Base-by-base conservation (phyloP, 2,797 vertebrate genomes). In the Anguilla megastoma region DNA sequence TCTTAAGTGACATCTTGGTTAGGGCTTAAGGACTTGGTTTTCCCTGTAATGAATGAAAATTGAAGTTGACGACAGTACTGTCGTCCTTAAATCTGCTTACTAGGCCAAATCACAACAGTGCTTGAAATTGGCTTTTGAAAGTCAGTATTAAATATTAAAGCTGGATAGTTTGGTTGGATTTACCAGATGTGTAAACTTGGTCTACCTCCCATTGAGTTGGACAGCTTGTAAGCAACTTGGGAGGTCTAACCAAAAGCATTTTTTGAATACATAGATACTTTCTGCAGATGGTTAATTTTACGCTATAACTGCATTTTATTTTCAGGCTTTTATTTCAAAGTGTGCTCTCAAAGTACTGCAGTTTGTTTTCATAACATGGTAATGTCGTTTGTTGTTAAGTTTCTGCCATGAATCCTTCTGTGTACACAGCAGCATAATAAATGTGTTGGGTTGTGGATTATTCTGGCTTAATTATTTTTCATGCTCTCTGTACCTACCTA, bases 121-220 rank as follows among this genome's bases (percentile, higher is more conserved):
- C 36, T 24, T 48, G 18, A 48, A n/a, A 50, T 82, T 45, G 79
- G 21, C 45, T 48, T 82, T 82, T 36, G 33, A 76, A 76, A 76
- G 30, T 74, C 69, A 74, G 74, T 76, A 76, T 41, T 76, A 76
- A 76, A 41, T 76, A 76, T 50, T 82, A 82, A 82, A 82, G 6
- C 45, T 48, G 24, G 79, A 50, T 50, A n/a, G 79, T 82, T 80
- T 48, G 41, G 79, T 82, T 82, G 79, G 45, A 50, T 50, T 24
- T 82, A 50, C 33, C 74, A 80, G 76, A 80, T 36, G 18, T 82
- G 79, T 82, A 82, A 82, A 50, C 8, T 82, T 82, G 16, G 45
- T 33, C 33, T 36, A 76, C 74, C 74, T 41, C 79, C 18, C 79
- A 82, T 82, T 48, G 45, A 82, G 79, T 82, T 82, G 41, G 45